phyloP scores from a whole-genome alignment of 2,113 vertebrate species.

The Proteles cristata region DNA sequence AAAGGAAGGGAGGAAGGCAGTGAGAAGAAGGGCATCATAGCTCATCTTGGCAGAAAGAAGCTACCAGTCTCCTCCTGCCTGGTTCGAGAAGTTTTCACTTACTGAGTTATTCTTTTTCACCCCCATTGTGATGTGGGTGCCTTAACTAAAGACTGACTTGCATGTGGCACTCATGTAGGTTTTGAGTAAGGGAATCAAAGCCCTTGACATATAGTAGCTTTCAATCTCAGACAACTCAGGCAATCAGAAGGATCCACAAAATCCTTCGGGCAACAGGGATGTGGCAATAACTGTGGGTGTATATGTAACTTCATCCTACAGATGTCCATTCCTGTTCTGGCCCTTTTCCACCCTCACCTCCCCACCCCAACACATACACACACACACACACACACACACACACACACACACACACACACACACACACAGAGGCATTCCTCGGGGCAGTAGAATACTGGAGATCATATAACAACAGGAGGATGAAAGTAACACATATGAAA shows the following conservation, averaged over 20 bases:
- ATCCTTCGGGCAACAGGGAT: neutral
- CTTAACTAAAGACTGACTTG: neutral
- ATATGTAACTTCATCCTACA: neutral
- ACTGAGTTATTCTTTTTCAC: neutral
- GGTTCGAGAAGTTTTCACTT: neutral
- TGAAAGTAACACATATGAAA: neutral
- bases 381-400: too few species aligned
- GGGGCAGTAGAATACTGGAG: neutral
- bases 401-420: neutral
- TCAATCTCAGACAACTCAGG: neutral
- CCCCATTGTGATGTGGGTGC: neutral
- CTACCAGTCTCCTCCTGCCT: neutral
- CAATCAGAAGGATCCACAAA: neutral
- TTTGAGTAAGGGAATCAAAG: neutral
- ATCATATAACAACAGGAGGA: neutral
- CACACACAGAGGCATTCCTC: neutral
- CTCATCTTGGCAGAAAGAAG: neutral
- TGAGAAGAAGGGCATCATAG: accelerated
- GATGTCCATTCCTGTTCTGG: neutral
- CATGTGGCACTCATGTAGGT: neutral
- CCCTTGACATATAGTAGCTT: neutral
- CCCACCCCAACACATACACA: neutral
- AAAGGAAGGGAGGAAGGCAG: neutral
- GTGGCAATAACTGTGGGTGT: neutral
- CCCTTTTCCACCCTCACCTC: neutral